These are phyloP conservation scores for Arnoldichthys spilopterus DNA, from an alignment of 2,797 vertebrate genomes.

Conservation along the genomic window DNA sequence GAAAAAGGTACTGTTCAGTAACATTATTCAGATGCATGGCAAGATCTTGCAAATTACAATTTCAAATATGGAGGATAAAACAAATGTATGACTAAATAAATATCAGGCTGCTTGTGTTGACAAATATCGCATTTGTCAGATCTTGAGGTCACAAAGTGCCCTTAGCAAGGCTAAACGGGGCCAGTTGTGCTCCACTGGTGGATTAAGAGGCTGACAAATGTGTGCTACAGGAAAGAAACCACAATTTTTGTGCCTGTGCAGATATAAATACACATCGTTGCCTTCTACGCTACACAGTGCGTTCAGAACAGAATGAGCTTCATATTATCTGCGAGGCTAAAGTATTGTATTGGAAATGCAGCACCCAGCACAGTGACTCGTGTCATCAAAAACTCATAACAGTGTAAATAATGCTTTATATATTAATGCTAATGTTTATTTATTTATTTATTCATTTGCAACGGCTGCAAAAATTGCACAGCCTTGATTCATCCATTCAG, in stretches of 20 bases:
- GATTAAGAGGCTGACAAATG: constrained; percentile 38
- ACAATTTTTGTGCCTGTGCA: background rate
- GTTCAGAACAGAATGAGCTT: background rate
- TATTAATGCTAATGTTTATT: too few relatives aligned
- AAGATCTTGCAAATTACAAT: background rate
- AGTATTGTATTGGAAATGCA: background rate
- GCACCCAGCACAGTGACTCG: background rate
- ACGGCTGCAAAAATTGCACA: background rate
- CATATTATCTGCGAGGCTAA: background rate
- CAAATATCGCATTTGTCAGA: constrained; percentile 46
- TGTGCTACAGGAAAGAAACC: constrained; percentile 19
- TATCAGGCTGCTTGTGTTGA: constrained; percentile 39
- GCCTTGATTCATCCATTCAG: background rate
- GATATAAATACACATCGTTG: background rate
- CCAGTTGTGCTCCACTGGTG: constrained; percentile 49
- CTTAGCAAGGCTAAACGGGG: constrained; percentile 47
- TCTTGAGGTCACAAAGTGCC: constrained; percentile 47
- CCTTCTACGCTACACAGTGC: background rate
- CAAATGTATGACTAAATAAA: constrained; percentile 30
- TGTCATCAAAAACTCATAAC: background rate
- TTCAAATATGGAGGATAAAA: constrained; percentile 4
- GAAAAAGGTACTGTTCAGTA: background rate
- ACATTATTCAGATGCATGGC: constrained; percentile 7
- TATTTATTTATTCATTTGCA: background rate
- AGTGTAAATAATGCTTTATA: too few relatives aligned